Percentiles rank a stretch among this genome's conserved stretches.
These are phyloP conservation scores for Hetaerina americana DNA, from an alignment of 1,140 invertebrate species.

Conservation along the genomic window DNA sequence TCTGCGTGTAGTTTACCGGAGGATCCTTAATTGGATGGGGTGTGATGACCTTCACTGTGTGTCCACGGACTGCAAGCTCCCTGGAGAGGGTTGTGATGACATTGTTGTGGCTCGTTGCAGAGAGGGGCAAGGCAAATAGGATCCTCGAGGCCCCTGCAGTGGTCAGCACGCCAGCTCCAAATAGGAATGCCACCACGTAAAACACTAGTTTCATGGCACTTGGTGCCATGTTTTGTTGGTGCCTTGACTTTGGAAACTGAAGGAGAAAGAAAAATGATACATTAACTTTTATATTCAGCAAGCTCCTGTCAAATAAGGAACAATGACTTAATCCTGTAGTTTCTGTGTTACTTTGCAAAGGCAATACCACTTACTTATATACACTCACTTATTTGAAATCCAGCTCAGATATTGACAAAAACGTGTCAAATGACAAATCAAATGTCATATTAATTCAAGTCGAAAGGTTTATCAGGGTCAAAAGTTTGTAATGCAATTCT, in stretches of 20 bases:
- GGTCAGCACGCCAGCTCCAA: not conserved
- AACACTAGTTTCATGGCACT: no score
- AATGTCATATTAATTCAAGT: no score
- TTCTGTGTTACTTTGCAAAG: no score
- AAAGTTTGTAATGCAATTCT: no score
- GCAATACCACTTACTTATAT: no score
- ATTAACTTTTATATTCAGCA: not conserved
- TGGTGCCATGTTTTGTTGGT: not conserved
- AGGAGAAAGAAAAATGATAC: not conserved
- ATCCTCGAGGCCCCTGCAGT: slow-evolving; percentile 26
- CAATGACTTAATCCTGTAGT: no score
- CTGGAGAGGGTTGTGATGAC: slow-evolving; percentile 30
- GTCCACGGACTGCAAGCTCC: slow-evolving; percentile 38
- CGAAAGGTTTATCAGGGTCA: no score
- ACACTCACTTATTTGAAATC: no score
- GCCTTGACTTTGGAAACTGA: not conserved
- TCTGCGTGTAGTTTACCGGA: slow-evolving; percentile 15
- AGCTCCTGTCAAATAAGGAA: no score
- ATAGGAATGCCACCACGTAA: no score
- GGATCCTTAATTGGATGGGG: slow-evolving; percentile 21
- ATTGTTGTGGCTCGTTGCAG: slow-evolving; percentile 41
- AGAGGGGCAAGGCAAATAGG: slow-evolving; percentile 31
- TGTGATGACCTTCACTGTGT: slow-evolving; percentile 44
- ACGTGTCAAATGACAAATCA: no score
- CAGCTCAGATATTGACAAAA: no score